Conservation (phyloP, 2,113 vertebrate species). For the Tinamus guttatus region DNA sequence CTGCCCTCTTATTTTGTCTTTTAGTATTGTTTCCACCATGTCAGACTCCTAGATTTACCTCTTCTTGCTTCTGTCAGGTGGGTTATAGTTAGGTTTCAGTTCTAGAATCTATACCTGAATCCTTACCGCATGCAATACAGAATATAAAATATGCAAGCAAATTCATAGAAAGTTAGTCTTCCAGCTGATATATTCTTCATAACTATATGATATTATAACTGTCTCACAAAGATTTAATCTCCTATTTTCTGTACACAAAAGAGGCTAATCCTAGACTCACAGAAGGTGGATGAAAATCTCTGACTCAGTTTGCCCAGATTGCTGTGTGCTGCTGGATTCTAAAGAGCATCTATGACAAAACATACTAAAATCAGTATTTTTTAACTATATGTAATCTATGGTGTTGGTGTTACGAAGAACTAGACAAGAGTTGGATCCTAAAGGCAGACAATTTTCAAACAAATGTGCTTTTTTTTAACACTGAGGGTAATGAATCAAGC, state of each 20-base stretch:
- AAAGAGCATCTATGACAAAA: constrained; percentile 28
- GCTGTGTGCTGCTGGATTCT: not conserved
- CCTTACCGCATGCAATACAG: not conserved
- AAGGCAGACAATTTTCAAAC: constrained; percentile 10
- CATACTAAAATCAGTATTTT: constrained; percentile 44
- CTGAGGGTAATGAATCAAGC: not conserved
- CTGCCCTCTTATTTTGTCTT: not conserved
- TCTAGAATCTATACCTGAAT: not conserved
- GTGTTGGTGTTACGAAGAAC: constrained; percentile 19
- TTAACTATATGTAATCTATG: constrained; percentile 24
- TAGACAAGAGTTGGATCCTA: not conserved
- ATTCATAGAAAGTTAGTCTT: not conserved
- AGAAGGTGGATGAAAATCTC: constrained; percentile 12
- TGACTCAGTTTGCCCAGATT: constrained; percentile 9
- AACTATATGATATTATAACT: not conserved
- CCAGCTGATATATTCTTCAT: not conserved
- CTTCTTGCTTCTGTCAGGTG: not conserved
- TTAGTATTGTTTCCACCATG: not conserved
- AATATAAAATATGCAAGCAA: not conserved
- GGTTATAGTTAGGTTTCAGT: not conserved
- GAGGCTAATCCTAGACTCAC: not conserved
- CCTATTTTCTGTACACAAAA: not conserved
- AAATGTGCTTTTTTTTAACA: constrained; percentile 28
- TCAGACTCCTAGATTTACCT: not conserved
- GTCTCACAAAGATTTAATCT: not conserved